Conservation (phyloP, 37 sponge, comb jelly and placozoan genomes). For the Diacarnus erythraeanus region DNA sequence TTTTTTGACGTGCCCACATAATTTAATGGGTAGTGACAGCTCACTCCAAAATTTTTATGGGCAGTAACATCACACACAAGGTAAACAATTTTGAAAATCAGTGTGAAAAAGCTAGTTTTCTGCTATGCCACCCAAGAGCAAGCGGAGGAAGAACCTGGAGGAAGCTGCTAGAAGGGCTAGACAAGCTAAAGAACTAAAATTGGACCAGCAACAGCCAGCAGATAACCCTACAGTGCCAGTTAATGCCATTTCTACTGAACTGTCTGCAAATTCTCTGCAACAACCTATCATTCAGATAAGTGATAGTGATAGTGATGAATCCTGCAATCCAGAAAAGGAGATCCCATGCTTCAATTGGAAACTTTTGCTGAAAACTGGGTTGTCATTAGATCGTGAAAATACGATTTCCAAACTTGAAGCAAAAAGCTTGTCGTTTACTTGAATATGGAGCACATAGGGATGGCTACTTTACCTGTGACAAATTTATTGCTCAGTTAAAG, state of each 20-base stretch:
- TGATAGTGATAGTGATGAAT: no score
- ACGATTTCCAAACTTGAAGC: conserved; percentile 5
- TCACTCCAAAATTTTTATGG: no score
- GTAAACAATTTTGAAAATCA: no score
- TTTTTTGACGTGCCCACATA: no score
- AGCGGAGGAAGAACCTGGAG: not conserved
- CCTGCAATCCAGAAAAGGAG: not conserved
- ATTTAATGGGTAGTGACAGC: no score
- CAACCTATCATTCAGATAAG: no score
- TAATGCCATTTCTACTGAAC: no score
- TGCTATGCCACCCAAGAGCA: not conserved
- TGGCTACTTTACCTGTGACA: conserved; percentile 39
- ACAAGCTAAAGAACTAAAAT: not conserved
- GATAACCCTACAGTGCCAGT: no score
- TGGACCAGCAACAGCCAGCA: not conserved
- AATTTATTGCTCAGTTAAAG: conserved; percentile 32
- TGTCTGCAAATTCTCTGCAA: no score
- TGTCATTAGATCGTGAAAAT: conserved; percentile 18
- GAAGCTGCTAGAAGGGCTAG: not conserved
- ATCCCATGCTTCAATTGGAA: no score
- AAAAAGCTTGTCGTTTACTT: not conserved
- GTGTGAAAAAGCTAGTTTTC: not conserved
- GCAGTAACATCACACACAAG: no score
- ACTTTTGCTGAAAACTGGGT: conserved; percentile 23
- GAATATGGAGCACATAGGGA: conserved; percentile 33